Evolutionary conservation across 2,797 vertebrate species (phyloP), one percentile per base, ranked within the genome.

Genomic region (Anniella stebbinsi): DNA sequence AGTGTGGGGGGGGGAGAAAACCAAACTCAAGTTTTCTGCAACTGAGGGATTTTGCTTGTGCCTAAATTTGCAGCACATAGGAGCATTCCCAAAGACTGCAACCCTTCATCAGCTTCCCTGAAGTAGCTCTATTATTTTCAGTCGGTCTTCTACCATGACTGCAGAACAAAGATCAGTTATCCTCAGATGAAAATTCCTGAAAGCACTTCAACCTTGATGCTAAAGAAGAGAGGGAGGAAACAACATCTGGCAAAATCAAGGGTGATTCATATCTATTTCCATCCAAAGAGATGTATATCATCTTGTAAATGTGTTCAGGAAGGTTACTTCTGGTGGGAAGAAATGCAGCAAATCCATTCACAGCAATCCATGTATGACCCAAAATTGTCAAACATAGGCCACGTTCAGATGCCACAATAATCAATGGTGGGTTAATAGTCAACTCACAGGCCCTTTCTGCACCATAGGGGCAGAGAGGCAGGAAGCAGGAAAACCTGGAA

Each of bases 31-130:
- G 88, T 75, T 80, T 89, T 77, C 80, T 87, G 66, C 63, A 77
- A 89, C 21, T 88, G 92, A 30, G 91, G 92, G 72, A 93, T 76
- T 94, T 94, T 95, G 89, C 70, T 41, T 90, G 91, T 92, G 78
- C 83, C 93, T 76, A 86, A 92, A 96, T 96, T 96, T 95, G 67
- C 10, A 1, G 23, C 60, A 38, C 23, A 84, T 54, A 33, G 51
- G 84, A 84, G 23, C 25, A 75, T 87, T 75, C 33, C 11, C n/a
- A 75, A 41, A 75, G 17, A 87, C 67, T 67, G 0, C 25, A 81
- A 41, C 13, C 51, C 51, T 81, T 81, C 30, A 82, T 57, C 51
- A 83, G 60, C 33, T 48, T 41, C 30, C 36, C 54, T 36, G 57
- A 69, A 73, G 45, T 18, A 80, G 15, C 13, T 73, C 51, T 36